Evolutionary conservation across 2,797 vertebrate species (phyloP).

Genomic region (Smutsia temminckii): DNA sequence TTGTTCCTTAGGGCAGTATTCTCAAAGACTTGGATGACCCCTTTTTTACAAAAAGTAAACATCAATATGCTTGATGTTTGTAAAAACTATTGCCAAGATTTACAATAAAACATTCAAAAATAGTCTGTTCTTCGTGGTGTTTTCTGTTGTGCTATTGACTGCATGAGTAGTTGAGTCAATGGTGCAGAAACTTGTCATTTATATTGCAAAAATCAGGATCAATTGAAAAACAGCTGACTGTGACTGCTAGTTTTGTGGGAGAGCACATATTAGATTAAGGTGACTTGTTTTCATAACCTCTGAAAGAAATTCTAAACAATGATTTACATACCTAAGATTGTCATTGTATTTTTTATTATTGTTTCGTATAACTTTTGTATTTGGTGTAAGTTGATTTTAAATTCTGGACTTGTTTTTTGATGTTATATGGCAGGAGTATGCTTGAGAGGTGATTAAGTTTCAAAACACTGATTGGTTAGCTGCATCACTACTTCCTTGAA

Average conservation of each 20-base stretch:
- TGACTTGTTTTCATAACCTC: not conserved
- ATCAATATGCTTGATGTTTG: not conserved
- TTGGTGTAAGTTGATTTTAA: constrained; percentile 17
- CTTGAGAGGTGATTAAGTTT: not conserved
- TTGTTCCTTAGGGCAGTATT: not conserved
- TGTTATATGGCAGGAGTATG: not conserved
- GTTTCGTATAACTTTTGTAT: not conserved
- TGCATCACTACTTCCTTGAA: not conserved
- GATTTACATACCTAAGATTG: not conserved
- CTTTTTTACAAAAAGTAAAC: constrained; percentile 29
- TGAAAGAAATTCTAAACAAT: not conserved
- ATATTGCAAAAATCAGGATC: constrained; percentile 43
- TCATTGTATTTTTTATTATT: not conserved
- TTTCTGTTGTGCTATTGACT: constrained; percentile 48
- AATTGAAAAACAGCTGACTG: not conserved
- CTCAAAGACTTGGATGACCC: not conserved
- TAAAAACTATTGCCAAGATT: not conserved
- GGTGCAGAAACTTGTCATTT: constrained; percentile 23
- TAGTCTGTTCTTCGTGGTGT: not conserved
- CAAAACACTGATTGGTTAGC: not conserved
- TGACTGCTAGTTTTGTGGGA: not conserved
- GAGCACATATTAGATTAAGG: not conserved
- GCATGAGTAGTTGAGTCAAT: constrained; percentile 27
- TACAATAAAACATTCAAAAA: constrained; percentile 40
- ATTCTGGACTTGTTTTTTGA: not conserved